Base-by-base conservation (phyloP, 2,888 invertebrate species). In the Eristalinus aeneus region DNA sequence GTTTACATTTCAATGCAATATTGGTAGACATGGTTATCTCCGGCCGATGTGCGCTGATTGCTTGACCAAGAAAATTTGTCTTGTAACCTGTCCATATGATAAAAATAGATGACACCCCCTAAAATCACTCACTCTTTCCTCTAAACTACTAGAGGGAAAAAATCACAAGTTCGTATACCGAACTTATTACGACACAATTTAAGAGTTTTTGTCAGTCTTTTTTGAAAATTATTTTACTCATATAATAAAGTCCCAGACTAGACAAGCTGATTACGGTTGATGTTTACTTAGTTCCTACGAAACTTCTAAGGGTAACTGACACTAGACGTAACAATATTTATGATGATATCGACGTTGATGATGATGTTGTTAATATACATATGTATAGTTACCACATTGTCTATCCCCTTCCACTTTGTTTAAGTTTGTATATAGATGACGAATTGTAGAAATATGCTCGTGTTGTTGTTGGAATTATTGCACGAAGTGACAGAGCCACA, bases 61-160 rank as follows among this genome's bases (percentile, higher is more conserved):
- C 58, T 63, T 63, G 39, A 61, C 27, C 56, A 58, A 34, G 22
- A 39, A 5, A 73, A 12, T 54, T 16, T 36, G 23, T 61, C 56
- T 34, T 39, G 32, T 60, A 75, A 74, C 74, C 77, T 68, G 72
- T 69, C 54, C 69, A 39, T 54, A 65, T 58, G 88, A 74, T 80
- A 88, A 77, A 88, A 88, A 86, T 86, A 88, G 88, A 81, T 73
- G 79, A 83, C 88, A 77, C 88, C 88, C 82, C 76, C 82, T 71
- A 83, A 79, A 81, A 64, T 56, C 58, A 78, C 63, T 60, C 68
- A 69, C 69, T 65, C 65, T 71, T 68, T 64, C 22, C n/a, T 58
- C 9, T 16, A 46, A 61, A 34, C 58, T 34, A 34, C 22, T 23
- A 56, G 63, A 39, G 27, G 53, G 60, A 31, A 27, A 74, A 69